A percentile compares a stretch with the other conserved stretches of the same genome.
Conservation (phyloP, 2,888 invertebrate genomes). For the Sepioteuthis lessoniana region DNA sequence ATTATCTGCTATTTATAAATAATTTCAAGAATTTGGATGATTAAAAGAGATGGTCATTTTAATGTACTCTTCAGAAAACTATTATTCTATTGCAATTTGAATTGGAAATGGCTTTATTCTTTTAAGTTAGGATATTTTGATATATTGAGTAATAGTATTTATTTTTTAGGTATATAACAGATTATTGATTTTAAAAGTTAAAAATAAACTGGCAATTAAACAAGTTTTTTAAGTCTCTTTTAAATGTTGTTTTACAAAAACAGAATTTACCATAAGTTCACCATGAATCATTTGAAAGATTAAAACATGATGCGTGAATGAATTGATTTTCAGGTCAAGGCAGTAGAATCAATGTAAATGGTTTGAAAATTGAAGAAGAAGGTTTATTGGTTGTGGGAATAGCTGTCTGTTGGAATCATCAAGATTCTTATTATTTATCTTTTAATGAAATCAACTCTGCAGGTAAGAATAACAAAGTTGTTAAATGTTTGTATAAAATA, state of each 20-base stretch:
- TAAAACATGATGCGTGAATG: neutral
- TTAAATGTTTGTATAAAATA: slow-evolving; percentile 46
- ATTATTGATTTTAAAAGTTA: no score
- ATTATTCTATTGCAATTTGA: no score
- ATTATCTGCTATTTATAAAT: no score
- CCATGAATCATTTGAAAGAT: neutral
- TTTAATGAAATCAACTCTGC: slow-evolving; percentile 52
- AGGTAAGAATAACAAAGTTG: slow-evolving; percentile 42
- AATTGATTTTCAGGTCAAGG: neutral
- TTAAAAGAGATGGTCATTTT: no score
- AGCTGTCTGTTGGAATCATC: slow-evolving; percentile 73
- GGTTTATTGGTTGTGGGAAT: slow-evolving; percentile 70
- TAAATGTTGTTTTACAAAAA: neutral
- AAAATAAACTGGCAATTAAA: neutral
- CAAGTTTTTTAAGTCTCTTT: neutral
- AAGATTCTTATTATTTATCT: slow-evolving; percentile 73
- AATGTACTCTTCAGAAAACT: no score
- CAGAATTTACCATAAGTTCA: neutral
- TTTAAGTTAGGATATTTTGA: no score
- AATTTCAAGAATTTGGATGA: no score
- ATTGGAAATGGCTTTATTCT: no score
- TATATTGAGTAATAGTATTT: neutral
- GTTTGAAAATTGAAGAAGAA: slow-evolving; percentile 56
- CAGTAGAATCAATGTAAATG: slow-evolving; percentile 36
- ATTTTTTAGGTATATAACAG: no score